Evolutionary conservation across 2,888 invertebrate species (phyloP), one percentile per base, ranked within the genome.

Genomic region (Synanthedon vespiformis): DNA sequence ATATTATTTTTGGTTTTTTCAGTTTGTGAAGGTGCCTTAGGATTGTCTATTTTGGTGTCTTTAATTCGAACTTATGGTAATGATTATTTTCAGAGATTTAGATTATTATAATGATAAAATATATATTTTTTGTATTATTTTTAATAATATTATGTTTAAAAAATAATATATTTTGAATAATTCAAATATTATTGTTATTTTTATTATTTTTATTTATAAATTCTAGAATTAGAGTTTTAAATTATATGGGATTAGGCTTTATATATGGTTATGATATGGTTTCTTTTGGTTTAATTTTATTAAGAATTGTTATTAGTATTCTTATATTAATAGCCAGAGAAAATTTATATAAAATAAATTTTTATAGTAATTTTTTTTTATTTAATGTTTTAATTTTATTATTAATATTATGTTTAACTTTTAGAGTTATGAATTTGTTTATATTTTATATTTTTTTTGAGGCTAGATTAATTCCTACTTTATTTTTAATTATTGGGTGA

Each of bases 371-470:
- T 64, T 83, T 88, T 79, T 89, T 90, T 88, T 69, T 83, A 65
- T 74, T 89, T 61, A 79, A 89, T 74, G 56, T 89, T 65, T 56
- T 89, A 61, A 59, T 89, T 58, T 82, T 91, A 72, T 68, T 90
- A 69, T 59, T 90, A 63, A 78, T 88, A 65, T 87, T 91, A 75
- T 71, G 79, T 77, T 61, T 89, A 62, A 88, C 88, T 72, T 92
- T 92, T 90, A 79, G 72, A 54, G 70, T 75, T 5, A 72, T 86
- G 71, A 90, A 89, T 88, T 80, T 91, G 70, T 84, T 92, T 81
- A 62, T 88, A 65, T 92, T 92, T 89, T 92, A 92, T 89, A 80
- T 92, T 74, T 90, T 90, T 89, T 93, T 92, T 91, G 92, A 92
- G 55, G 74, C 85, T 2, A 90, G 90, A 3, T 84, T 92, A 77